Conservation (phyloP, 1,140 invertebrate species). For the Ericerus pela region DNA sequence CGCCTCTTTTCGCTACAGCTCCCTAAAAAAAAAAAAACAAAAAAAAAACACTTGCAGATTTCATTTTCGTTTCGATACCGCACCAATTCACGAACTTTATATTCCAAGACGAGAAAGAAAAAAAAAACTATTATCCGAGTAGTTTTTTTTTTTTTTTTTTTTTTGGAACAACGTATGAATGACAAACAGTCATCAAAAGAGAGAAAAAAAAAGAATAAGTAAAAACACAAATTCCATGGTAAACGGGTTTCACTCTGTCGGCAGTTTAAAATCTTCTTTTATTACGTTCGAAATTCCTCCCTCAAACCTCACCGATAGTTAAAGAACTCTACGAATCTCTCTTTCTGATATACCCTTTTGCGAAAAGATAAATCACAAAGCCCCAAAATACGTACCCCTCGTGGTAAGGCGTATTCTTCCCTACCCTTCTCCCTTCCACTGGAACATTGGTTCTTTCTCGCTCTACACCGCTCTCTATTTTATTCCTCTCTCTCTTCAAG, state of each 20-base stretch:
- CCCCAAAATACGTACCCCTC: background rate
- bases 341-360: background rate
- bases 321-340: conserved; percentile 5
- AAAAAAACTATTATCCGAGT: no score
- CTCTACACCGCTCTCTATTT: no score
- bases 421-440: no score
- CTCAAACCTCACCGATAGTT: background rate
- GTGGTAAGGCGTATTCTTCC: background rate
- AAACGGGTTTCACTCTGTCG: conserved; percentile 9
- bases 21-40: no score
- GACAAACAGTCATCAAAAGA: background rate
- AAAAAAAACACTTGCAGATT: no score
- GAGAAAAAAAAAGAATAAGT: background rate
- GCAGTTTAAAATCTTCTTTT: conserved; percentile 8
- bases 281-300: conserved; percentile 2
- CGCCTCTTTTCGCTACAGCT: no score
- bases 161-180: conserved; percentile 6
- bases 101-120: no score
- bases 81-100: no score
- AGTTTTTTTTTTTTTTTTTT: no score
- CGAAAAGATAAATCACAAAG: conserved; percentile 1
- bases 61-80: no score
- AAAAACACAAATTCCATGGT: background rate
- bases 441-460: no score
- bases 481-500: background rate